Evolutionary conservation across 2,888 invertebrate species (phyloP), one percentile per base, ranked within the genome.

Genomic region (Agrypnus murinus): DNA sequence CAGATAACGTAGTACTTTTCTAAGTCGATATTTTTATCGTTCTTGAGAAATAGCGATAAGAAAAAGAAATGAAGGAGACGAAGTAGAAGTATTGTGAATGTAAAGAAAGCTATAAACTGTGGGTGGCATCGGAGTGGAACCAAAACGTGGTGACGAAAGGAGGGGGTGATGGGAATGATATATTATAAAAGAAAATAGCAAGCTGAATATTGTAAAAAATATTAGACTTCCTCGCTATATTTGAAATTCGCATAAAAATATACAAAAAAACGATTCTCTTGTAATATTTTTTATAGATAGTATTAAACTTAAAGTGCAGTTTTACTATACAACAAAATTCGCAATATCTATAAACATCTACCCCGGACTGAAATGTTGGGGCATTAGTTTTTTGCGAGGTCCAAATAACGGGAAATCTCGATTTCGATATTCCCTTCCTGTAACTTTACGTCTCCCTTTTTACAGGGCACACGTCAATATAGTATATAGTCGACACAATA

Each of bases 21-120:
- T 55, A 55, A 55, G 55, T 55, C 55, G 55, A 55, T 55, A 55
- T 55, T 55, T 53, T 36, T 55, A 55, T 55, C 55, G 55, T 55
- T 53, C 38, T 9, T 19, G 55, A 14, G 19, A n/a, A 55, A 36
- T 55, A 17, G 55, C 55, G 55, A 55, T 55, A 55, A 55, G 55
- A 55, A 32, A 32, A 55, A 55, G 55, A 36, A 34, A 55, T 55
- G 55, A 55, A 17, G 31, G 32, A 31, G 34, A 25, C 53, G 53
- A 32, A 53, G 34, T 8, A 34, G 17, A 43, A 36, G 55, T 55
- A 36, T 38, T 55, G 55, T 55, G 19, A 36, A 55, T 55, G 55
- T 55, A 55, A 55, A 55, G 55, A 55, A 55, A n/a, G 55, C 55
- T 55, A 36, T 38, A 55, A 55, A 55, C 50, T 50, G 50, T 31